Evolutionary conservation across 1,140 invertebrate genomes (phyloP), one percentile per base, ranked within the genome.

Genomic region (Colletes latitarsis): DNA sequence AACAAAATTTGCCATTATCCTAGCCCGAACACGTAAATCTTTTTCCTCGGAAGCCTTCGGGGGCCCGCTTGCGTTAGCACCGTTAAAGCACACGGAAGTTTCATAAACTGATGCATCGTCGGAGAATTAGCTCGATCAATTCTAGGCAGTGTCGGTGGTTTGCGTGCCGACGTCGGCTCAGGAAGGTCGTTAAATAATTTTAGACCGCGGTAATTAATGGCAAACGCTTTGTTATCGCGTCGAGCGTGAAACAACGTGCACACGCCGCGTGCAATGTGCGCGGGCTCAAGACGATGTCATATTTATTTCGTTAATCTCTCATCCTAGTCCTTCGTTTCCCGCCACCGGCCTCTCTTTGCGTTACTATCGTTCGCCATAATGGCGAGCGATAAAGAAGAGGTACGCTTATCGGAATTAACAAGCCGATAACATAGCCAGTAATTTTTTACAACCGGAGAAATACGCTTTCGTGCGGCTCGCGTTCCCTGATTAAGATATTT

Each of bases 231-330:
- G 78, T 80, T 80, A 80, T 80, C 78, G 78, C 71, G 70, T 43
- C 39, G 69, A 79, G 77, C 77, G 69, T 79, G 77, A 79, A 79
- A 66, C 58, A 79, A 79, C 69, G 69, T n/a, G 69, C 39, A 30
- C 60, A 46, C 8, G 53, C 53, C 12, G 66, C 52, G 67, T 49
- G 52, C 74, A 6, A 14, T 14, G 46, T 21, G 30, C 49, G 30
- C 60, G 53, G 67, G 21, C 15, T 58, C 64, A 55, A 69, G 72
- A 71, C 74, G 80, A 82, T 77, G 67, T 77, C 74, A 77, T 82
- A 82, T 82, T 82, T 82, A 77, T 82, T 82, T 82, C 67, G 78
- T 80, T 75, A 74, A 75, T 73, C 78, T 68, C n/a, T 74, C 71
- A 60, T 53, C 70, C 78, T 52, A 60, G 68, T 21, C 62, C 52